phyloP scores from a whole-genome alignment of 2,113 vertebrate species.

The Merops nubicus region DNA sequence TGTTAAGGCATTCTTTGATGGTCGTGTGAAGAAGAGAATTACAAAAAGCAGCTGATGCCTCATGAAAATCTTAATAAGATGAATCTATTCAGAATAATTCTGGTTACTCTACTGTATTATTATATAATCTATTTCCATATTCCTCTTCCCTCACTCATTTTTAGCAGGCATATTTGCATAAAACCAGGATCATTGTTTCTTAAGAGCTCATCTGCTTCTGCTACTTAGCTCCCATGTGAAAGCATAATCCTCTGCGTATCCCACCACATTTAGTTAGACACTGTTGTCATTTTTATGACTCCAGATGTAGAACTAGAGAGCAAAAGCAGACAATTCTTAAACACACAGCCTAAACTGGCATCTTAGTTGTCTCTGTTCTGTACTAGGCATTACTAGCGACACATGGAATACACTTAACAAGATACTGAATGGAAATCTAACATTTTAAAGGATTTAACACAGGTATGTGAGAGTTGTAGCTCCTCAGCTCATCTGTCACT shows the following conservation, averaged over 20 bases:
- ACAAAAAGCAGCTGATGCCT: neutral
- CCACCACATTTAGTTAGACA: neutral
- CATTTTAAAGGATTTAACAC: neutral
- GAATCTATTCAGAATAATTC: conserved; percentile 14
- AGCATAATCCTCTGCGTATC: neutral
- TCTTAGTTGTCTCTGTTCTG: neutral
- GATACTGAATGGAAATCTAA: neutral
- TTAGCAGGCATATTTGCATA: conserved; percentile 17
- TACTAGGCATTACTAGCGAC: neutral
- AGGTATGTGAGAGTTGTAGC: neutral
- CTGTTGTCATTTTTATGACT: neutral
- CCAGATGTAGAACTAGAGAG: neutral
- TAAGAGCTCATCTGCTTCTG: neutral
- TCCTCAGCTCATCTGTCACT: neutral
- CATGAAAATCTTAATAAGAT: neutral
- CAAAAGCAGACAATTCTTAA: neutral
- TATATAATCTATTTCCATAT: conserved; percentile 10
- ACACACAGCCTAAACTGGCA: neutral
- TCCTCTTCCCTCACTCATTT: neutral
- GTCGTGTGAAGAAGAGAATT: conserved; percentile 21
- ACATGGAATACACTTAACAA: neutral
- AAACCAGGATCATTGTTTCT: neutral
- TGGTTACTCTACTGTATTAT: conserved; percentile 5
- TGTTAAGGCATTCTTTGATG: neutral
- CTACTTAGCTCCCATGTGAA: neutral